Evolutionary conservation across 2,888 invertebrate genomes (phyloP), one percentile per base, ranked within the genome.

Genomic region (Morpho helenor): DNA sequence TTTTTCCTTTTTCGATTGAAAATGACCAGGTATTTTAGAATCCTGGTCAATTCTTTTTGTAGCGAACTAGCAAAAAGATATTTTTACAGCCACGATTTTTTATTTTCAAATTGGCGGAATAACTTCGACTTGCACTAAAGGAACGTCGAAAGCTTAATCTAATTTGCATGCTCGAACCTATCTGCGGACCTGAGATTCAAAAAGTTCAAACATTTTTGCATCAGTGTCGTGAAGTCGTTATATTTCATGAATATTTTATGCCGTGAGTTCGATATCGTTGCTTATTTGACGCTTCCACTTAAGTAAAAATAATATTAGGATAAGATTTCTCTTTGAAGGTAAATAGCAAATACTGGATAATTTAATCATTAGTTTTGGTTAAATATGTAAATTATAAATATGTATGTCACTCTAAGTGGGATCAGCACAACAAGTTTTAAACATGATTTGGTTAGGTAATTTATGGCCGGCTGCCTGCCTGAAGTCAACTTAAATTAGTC

Each of bases 61-160:
- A 31, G 31, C 5, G 31, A 31, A 3, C 31, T 31, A 3, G 3
- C 5, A 31, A 31, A 31, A 5, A 31, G 31, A 5, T 31, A 16
- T 16, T 16, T 16, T 16, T 16, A 16, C 16, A 16, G 16, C 1
- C 16, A 31, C 31, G 49, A 51, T 51, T 45, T 43, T 31, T 43
- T 53, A 53, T 53, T 40, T 53, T 46, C 22, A 52, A 57, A 49
- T 53, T 59, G 54, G 49, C 52, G 52, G 49, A 41, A 49, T 52
- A 53, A 49, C 47, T 52, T 22, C 57, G 40, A 54, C 49, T 53
- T 53, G 51, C 54, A 42, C 54, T 49, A 47, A 53, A 53, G 49
- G 52, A 57, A 53, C 57, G 57, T 52, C 49, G 56, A 50, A 56
- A 45, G 46, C 49, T 50, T 50, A 54, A 58, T 58, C 49, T 58